Evolutionary conservation across 92 coral and sea anemone genomes (phyloP), one percentile per base, ranked within the genome.

Genomic region (Epizoanthus rinbou): DNA sequence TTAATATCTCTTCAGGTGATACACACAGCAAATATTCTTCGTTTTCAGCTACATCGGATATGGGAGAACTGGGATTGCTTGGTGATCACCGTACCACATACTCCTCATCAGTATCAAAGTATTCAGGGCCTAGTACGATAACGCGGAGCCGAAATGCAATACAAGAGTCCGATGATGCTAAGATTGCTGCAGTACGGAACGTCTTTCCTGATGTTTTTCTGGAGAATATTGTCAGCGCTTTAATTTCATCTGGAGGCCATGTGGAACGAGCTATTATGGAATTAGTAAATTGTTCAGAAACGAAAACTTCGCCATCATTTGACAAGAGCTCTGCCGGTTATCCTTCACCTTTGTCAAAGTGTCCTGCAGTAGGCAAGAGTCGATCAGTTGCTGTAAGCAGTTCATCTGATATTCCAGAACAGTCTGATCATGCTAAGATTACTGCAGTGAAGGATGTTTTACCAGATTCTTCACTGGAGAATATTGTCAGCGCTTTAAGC

Each of bases 191-290:
- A 10, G 33, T 78, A 60, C 70, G 58, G 0, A 57, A 58, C 19
- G 70, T 60, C 39, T 78, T 78, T 41, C 71, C 82, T 14, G 28
- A 78, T n/a, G 58, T 33, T 35, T 78, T 71, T 19, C 23, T 78
- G 24, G 58, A 78, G 0, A 65, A 67, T 31, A 57, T 62, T 37
- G 18, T 75, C 47, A 25, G 70, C 16, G 65, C 76, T 54, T 37
- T 54, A 28, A 81, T 45, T 13, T 19, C 18, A 18, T 15, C 58
- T 56, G 76, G 22, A 15, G 82, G 82, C 4, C 37, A 78, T 23
- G 82, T 78, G 21, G 82, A 78, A 35, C 68, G 24, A 35, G 82
- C 82, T 57, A 78, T 78, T 39, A 17, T 60, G n/a, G 82, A 78
- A 9, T 39, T 69, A 2, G 50, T 62, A 19, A 78, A 7, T 35